Conservation (phyloP, 2,888 invertebrate genomes). For the Xanthia icteritia region DNA sequence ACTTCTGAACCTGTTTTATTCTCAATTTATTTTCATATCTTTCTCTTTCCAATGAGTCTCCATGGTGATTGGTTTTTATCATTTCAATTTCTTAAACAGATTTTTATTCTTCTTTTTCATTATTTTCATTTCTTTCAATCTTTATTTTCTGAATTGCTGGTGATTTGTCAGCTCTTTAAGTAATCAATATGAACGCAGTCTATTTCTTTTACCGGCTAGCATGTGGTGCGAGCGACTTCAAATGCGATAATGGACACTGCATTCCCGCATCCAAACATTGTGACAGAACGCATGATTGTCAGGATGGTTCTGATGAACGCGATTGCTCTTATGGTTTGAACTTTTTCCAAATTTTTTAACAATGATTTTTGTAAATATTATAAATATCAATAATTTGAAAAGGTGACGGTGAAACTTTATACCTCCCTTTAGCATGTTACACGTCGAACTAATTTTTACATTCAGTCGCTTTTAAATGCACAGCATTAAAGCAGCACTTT, state of each 20-base stretch:
- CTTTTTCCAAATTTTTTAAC: conserved; percentile 74
- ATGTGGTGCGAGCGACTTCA: conserved; percentile 90
- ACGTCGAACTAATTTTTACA: conserved; percentile 38
- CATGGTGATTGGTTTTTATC: conserved; percentile 50
- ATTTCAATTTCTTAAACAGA: conserved; percentile 24
- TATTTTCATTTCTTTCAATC: conserved; percentile 49
- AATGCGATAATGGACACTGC: conserved; percentile 92
- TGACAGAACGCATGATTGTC: conserved; percentile 90
- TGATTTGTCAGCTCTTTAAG: conserved; percentile 42
- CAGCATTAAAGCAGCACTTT: conserved; percentile 52
- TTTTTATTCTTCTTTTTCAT: conserved; percentile 28
- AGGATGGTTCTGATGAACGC: conserved; percentile 91
- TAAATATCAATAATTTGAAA: conserved; percentile 32
- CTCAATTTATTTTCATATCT: conserved; percentile 34
- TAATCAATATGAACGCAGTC: conserved; percentile 63
- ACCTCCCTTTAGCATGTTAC: conserved; percentile 55
- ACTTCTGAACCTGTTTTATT: conserved; percentile 52
- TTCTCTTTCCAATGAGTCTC: conserved; percentile 27
- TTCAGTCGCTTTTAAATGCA: conserved; percentile 53
- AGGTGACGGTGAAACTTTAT: conserved; percentile 60
- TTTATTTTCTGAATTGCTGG: conserved; percentile 62
- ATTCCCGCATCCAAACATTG: conserved; percentile 89
- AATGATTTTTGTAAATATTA: conserved; percentile 50
- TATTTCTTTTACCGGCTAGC: conserved; percentile 90
- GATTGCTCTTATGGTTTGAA: conserved; percentile 89